These are phyloP conservation scores for Lerema accius DNA, from an alignment of 1,140 invertebrate genomes.

Conservation along the genomic window DNA sequence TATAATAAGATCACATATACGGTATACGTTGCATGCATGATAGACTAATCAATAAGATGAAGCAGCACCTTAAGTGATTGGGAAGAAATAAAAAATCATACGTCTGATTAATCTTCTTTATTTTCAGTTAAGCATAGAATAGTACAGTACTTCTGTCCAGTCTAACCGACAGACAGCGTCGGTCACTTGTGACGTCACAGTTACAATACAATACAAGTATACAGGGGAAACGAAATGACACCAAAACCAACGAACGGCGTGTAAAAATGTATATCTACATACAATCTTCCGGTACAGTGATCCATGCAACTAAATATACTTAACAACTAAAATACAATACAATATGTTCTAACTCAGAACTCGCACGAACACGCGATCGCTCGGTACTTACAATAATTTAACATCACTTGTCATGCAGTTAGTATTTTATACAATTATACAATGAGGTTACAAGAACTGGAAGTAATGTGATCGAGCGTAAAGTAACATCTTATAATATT, in stretches of 20 bases:
- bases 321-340: constrained; percentile 51
- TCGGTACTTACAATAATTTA: constrained; percentile 44
- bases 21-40: too few relatives aligned
- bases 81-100: constrained; percentile 35
- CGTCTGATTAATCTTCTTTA: constrained; percentile 78
- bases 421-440: constrained; percentile 51
- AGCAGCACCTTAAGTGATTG: too few relatives aligned
- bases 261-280: constrained; percentile 38
- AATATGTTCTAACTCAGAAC: constrained; percentile 54
- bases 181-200: constrained; percentile 41
- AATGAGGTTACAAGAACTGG: constrained; percentile 48
- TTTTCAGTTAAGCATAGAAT: constrained; percentile 82
- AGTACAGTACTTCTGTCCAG: constrained; percentile 77
- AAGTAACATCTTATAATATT: constrained; percentile 39
- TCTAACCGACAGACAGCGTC: constrained; percentile 68
- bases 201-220: constrained; percentile 40
- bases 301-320: constrained; percentile 49
- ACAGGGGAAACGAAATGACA: constrained; percentile 41
- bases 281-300: constrained; percentile 30
- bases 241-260: constrained; percentile 46
- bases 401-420: constrained; percentile 70
- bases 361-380: constrained; percentile 26
- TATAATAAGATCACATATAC: too few relatives aligned
- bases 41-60: too few relatives aligned
- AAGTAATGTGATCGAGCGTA: constrained; percentile 45